Evolutionary conservation across 2,113 vertebrate species (phyloP).

Genomic region (Nannospalax galili): DNA sequence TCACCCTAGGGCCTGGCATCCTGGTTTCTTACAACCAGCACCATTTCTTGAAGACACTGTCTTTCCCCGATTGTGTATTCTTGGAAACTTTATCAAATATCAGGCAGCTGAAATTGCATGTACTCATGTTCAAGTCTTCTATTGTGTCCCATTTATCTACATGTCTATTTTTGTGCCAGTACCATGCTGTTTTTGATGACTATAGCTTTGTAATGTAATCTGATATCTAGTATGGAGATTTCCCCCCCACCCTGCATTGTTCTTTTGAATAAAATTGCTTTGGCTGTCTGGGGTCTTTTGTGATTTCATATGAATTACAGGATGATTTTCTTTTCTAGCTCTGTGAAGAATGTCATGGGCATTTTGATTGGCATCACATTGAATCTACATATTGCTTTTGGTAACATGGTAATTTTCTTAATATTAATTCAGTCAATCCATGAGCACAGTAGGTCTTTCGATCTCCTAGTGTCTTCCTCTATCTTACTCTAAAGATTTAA

Average conservation of each 20-base stretch:
- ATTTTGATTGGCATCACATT: background rate
- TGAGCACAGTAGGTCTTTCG: background rate
- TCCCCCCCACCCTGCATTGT: background rate
- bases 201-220: background rate
- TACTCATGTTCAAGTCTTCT: background rate
- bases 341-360: background rate
- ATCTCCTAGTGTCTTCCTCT: too few species aligned
- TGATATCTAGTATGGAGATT: background rate
- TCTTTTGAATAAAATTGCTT: background rate
- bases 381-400: background rate
- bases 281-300: rapidly evolving
- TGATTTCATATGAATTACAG: background rate
- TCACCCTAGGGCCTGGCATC: too few species aligned
- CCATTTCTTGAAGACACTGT: background rate
- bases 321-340: background rate
- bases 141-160: background rate
- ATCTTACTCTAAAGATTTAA: too few species aligned
- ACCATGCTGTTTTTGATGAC: background rate
- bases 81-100: background rate
- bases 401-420: background rate
- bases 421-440: background rate
- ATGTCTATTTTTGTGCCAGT: background rate
- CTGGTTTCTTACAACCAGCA: too few species aligned
- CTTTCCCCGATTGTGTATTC: background rate
- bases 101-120: background rate